Evolutionary conservation across 2,797 vertebrate species (phyloP), one percentile per base, ranked within the genome.

Genomic region (Pangasius larnaudii): DNA sequence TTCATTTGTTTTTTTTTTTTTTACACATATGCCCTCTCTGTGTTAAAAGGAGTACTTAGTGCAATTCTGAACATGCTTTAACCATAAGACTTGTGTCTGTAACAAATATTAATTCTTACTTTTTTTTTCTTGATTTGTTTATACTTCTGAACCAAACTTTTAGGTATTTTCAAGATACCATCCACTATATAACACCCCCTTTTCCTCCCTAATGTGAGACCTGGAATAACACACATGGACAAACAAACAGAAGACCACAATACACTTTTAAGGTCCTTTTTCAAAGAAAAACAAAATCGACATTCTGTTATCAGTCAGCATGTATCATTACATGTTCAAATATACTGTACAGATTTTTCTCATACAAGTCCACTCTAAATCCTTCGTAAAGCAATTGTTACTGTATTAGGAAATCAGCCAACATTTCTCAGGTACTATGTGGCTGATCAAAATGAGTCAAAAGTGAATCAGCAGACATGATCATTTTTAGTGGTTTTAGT

Each of bases 31-130:
- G 42, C 82, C 18, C 92, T 83, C 89, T 91, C 91, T 85, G 88
- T 82, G 91, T 92, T 91, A 86, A 93, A 90, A 93, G 86, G 49
- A 92, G 92, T 84, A 93, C 92, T 94, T 94, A 91, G 94, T 95
- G 95, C 94, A 95, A 94, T 93, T 94, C 87, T 90, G 85, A 86
- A 92, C 94, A 93, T 94, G 93, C 93, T 94, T 89, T 78, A 90
- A 90, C 92, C 93, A 89, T 88, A 83, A 85, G 83, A 89, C 77
- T 86, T 88, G 84, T 92, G 90, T 89, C 61, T 53, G 82, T 84
- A 90, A 86, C 71, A 89, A 92, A 89, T 69, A 84, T 79, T 75
- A 87, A 89, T 80, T 90, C 85, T 87, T 24, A 22, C 36, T 69
- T 83, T 65, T 79, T 79, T 85, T 58, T 53, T 33, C 90, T 86